A percentile compares a stretch with the other conserved stretches of the same genome.
Conservation (phyloP, 2,797 vertebrate genomes). For the Aulostomus chinensis region DNA sequence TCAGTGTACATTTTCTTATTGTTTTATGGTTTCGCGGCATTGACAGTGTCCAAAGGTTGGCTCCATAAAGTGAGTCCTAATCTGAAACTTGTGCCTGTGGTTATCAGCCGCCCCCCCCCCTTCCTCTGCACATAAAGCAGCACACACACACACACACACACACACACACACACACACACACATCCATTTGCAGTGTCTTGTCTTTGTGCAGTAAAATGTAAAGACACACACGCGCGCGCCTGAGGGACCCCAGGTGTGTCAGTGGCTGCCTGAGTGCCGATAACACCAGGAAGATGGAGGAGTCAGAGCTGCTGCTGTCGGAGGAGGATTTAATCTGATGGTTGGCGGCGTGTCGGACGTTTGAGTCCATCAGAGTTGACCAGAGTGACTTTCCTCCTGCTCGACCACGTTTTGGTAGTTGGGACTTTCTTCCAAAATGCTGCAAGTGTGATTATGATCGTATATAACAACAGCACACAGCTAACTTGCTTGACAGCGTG, state of each 20-base stretch:
- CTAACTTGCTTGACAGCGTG: too few species aligned
- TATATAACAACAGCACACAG: too few species aligned
- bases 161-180: slow-evolving; percentile 1
- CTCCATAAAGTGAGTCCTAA: slow-evolving; percentile 76
- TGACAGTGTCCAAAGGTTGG: slow-evolving; percentile 72
- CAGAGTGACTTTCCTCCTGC: too few species aligned
- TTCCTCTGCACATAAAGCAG: slow-evolving; percentile 13
- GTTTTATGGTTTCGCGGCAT: slow-evolving; percentile 66
- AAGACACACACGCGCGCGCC: slow-evolving; percentile 23
- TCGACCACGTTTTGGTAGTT: too few species aligned
- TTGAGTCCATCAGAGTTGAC: too few species aligned
- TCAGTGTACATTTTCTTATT: slow-evolving; percentile 48
- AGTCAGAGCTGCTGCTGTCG: slow-evolving; percentile 22
- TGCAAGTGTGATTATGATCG: too few species aligned
- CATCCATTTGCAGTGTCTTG: background rate
- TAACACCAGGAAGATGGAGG: slow-evolving; percentile 1
- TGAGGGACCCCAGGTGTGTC: slow-evolving; percentile 2
- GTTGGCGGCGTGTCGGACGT: too few species aligned
- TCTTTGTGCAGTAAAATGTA: slow-evolving; percentile 11
- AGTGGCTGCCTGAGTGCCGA: too few species aligned
- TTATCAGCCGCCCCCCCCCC: slow-evolving; percentile 53
- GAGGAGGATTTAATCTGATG: background rate
- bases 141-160: slow-evolving; percentile 4
- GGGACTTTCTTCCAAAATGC: too few species aligned
- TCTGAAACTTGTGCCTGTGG: slow-evolving; percentile 72